phyloP scores from a whole-genome alignment of 2,888 invertebrate genomes.

The Elmis aenea region DNA sequence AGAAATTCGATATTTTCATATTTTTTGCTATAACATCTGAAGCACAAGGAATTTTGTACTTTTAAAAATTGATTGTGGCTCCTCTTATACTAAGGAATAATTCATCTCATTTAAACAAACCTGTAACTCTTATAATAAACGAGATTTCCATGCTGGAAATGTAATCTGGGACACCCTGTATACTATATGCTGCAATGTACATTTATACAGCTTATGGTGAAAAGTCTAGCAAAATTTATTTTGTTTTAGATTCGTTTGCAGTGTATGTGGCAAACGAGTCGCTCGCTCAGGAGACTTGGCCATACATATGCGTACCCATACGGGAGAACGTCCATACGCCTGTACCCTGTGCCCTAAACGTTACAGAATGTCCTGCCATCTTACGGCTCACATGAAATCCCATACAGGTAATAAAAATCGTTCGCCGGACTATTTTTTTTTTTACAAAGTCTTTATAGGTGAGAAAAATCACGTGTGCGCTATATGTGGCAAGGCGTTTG shows the following conservation, averaged over 20 bases:
- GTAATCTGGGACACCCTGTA: too few species aligned
- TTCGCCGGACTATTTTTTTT: background rate
- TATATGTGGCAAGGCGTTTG: conserved; percentile 26
- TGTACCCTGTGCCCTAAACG: conserved; percentile 34
- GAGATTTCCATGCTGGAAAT: too few species aligned
- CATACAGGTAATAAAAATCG: conserved; percentile 29
- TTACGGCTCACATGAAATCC: conserved; percentile 36
- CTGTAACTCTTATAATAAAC: too few species aligned
- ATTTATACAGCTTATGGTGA: too few species aligned
- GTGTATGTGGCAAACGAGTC: conserved; percentile 34
- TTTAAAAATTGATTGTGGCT: too few species aligned
- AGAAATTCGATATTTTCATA: too few species aligned
- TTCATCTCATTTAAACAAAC: too few species aligned
- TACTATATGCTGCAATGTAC: too few species aligned
- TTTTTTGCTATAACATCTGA: too few species aligned
- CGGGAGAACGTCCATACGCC: conserved; percentile 35
- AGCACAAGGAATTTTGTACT: too few species aligned
- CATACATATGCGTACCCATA: conserved; percentile 37
- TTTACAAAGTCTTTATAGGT: conserved; percentile 19
- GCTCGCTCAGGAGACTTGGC: conserved; percentile 37
- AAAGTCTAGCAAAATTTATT: too few species aligned
- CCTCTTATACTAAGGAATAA: too few species aligned
- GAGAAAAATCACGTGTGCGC: conserved; percentile 27
- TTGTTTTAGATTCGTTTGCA: conserved; percentile 32
- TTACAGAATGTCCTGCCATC: conserved; percentile 38